Conservation (phyloP, 1,140 invertebrate genomes). For the Hydropsyche tenuis region DNA sequence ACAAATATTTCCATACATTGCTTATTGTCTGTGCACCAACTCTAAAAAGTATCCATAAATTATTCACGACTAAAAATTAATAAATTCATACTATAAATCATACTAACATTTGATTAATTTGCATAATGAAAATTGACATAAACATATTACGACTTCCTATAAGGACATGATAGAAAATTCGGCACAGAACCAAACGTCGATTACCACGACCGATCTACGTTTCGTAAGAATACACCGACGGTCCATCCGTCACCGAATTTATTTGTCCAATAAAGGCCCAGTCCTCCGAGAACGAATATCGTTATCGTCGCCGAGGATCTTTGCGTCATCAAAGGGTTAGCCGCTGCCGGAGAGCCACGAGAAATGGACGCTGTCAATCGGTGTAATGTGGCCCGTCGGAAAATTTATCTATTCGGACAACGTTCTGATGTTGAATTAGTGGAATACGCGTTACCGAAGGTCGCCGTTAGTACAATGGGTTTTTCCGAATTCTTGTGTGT, state of each 20-base stretch:
- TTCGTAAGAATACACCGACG: constrained; percentile 44
- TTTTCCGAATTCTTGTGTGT: too few relatives aligned
- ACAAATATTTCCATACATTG: constrained; percentile 16
- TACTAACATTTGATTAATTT: background rate
- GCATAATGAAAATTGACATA: background rate
- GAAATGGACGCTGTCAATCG: constrained; percentile 46
- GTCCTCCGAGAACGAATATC: background rate
- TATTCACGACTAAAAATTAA: constrained; percentile 2
- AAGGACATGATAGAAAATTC: background rate
- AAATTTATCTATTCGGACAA: constrained; percentile 28
- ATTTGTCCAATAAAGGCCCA: constrained; percentile 46
- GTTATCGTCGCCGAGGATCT: constrained; percentile 34
- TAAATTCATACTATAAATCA: background rate
- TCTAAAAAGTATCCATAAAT: background rate
- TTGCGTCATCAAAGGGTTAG: constrained; percentile 42
- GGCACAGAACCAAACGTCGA: constrained; percentile 14
- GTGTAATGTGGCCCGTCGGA: constrained; percentile 38
- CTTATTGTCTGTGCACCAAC: background rate
- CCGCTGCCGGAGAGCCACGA: constrained; percentile 5
- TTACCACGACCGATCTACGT: constrained; percentile 38
- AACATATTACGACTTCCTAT: background rate
- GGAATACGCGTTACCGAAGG: background rate
- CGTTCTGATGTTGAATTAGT: constrained; percentile 24
- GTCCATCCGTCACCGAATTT: constrained; percentile 39
- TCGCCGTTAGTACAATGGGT: too few relatives aligned